Evolutionary conservation across 1,140 invertebrate genomes (phyloP).

Genomic region (Yoshiicerus persimilis): DNA sequence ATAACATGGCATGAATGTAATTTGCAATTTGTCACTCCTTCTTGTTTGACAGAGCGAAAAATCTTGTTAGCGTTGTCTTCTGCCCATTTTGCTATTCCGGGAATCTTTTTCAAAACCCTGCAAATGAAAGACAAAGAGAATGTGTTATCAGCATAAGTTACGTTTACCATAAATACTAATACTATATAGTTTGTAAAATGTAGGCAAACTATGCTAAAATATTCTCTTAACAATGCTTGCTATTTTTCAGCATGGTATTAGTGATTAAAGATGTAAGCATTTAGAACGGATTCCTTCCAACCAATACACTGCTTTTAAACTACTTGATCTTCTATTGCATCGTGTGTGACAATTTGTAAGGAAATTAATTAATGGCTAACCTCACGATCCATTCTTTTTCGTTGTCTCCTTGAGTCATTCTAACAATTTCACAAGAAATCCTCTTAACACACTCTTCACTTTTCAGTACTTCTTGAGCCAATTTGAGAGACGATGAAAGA

Average conservation of each 20-base stretch:
- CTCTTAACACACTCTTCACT: conserved; percentile 32
- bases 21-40: not conserved
- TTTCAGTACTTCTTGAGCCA: conserved; percentile 19
- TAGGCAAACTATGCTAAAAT: too few relatives aligned
- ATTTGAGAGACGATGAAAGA: not conserved
- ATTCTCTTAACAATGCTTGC: too few relatives aligned
- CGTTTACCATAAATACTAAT: too few relatives aligned
- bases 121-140: not conserved
- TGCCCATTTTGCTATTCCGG: not conserved
- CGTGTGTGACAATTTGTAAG: not conserved
- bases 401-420: conserved; percentile 20
- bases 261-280: too few relatives aligned
- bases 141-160: not conserved
- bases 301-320: too few relatives aligned
- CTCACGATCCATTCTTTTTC: conserved; percentile 28
- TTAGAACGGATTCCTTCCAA: too few relatives aligned
- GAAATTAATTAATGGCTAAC: conserved; percentile 12
- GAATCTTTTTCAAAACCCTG: not conserved
- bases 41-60: not conserved
- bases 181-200: too few relatives aligned
- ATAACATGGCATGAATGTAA: not conserved
- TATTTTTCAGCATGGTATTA: too few relatives aligned
- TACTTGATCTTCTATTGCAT: too few relatives aligned
- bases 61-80: not conserved
- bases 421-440: conserved; percentile 33